Evolutionary conservation across 1,140 invertebrate genomes (phyloP), one percentile per base, ranked within the genome.

Genomic region (Steinernema feltiae): DNA sequence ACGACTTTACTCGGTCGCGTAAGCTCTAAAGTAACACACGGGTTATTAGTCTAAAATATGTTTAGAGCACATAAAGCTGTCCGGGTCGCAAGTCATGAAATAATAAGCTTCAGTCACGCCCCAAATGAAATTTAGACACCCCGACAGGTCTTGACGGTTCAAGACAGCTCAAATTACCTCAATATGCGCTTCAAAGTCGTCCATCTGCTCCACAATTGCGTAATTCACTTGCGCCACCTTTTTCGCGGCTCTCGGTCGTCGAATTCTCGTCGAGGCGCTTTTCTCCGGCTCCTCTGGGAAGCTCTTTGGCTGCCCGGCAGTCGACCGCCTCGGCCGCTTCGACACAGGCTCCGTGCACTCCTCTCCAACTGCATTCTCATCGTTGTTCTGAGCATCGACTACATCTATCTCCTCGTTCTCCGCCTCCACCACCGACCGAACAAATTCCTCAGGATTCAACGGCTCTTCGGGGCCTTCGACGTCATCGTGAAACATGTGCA

Each of bases 401-500:
- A 15, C 53, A 15, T 63, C 53, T n/a, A 46, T n/a, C 41, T 12
- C 41, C n/a, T 46, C 41, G n/a, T 7, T 12, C 7, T 46, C n/a
- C n/a, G n/a, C 41, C n/a, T 46, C 41, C 7, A n/a, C 7, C 7
- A 46, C 7, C 7, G 41, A 12, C 41, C n/a, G 7, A 46, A 46
- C 7, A 46, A 46, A 46, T n/a, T 46, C 41, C n/a, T 46, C 41
- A 7, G 41, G 41, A 46, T n/a, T 46, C 41, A 46, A 12, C 7
- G n/a, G n/a, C 41, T 46, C 41, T n/a, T 46, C 41, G 41, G 41
- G 7, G 7, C 53, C 24, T 63, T 63, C 53, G 53, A 63, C 53
- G 12, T 63, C 53, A n/a, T 63, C 53, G 53, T 63, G 53, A 21
- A 63, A 63, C 53, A 63, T 63, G 53, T 63, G 53, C 15, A 3